These are phyloP conservation scores for Rhingia campestris DNA, from an alignment of 2,888 invertebrate genomes.

Conservation along the genomic window DNA sequence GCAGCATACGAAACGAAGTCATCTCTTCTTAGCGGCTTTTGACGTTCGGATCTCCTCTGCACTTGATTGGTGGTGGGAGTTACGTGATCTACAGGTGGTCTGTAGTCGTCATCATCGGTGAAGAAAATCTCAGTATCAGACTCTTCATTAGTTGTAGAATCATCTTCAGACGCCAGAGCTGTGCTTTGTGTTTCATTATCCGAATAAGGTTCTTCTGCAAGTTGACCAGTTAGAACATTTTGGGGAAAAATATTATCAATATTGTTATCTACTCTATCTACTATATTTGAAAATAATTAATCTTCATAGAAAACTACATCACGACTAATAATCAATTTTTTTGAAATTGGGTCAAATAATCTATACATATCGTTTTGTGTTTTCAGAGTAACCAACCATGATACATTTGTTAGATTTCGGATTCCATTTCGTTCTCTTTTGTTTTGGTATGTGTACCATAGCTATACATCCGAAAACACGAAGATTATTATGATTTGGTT, in stretches of 20 bases:
- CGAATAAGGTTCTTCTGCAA: not conserved
- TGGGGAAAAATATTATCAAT: not conserved
- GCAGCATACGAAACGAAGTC: not conserved
- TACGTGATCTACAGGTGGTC: not conserved
- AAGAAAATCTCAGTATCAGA: no score
- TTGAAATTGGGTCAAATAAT: not conserved
- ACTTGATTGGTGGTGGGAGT: not conserved
- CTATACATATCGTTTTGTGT: not conserved
- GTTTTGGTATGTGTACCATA: slow-evolving; percentile 58
- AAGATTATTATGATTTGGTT: slow-evolving; percentile 46
- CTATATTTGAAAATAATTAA: not conserved
- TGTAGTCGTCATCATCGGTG: no score
- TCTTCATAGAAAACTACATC: not conserved
- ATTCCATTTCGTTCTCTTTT: slow-evolving; percentile 15
- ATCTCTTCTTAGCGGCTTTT: not conserved
- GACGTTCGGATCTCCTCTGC: no score
- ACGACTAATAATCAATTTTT: not conserved
- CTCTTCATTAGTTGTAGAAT: no score
- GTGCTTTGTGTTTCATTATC: no score
- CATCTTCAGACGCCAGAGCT: no score
- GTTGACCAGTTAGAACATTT: not conserved
- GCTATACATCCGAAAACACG: slow-evolving; percentile 59
- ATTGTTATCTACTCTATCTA: not conserved
- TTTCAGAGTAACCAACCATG: not conserved
- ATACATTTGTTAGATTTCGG: not conserved